Percentiles rank a stretch among this genome's conserved stretches.
Evolutionary conservation across 2,113 vertebrate species (phyloP).

Genomic region (Barbus barbus): DNA sequence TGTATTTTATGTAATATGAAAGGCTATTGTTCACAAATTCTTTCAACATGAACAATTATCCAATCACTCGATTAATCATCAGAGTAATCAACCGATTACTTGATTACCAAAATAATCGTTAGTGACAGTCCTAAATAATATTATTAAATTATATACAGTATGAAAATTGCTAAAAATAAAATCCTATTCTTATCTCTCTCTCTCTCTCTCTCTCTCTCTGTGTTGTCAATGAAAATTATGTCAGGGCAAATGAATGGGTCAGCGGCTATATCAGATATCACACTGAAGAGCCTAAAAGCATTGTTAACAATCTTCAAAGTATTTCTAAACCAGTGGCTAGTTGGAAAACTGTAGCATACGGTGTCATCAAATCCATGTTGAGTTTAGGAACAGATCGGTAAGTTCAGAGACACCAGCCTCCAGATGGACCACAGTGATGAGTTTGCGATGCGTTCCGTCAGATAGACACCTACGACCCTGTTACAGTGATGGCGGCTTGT

Average conservation of each 20-base stretch:
- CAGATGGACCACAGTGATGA: slow-evolving; percentile 45
- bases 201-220: too few species aligned
- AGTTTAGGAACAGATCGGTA: slow-evolving; percentile 32
- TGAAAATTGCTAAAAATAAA: too few species aligned
- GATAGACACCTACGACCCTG: slow-evolving; percentile 44
- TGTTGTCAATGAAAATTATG: too few species aligned
- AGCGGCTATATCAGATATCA: background rate
- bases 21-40: too few species aligned
- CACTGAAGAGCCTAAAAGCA: background rate
- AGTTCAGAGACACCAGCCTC: slow-evolving; percentile 45
- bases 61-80: too few species aligned
- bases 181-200: too few species aligned
- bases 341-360: slow-evolving; percentile 7
- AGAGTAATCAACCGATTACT: too few species aligned
- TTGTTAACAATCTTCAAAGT: slow-evolving; percentile 18
- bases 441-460: slow-evolving; percentile 29
- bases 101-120: too few species aligned
- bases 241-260: background rate
- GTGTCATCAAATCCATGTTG: background rate
- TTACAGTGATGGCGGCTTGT: slow-evolving; percentile 41
- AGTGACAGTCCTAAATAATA: too few species aligned
- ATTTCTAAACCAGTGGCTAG: slow-evolving; percentile 18
- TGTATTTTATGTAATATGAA: too few species aligned
- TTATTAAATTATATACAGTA: too few species aligned
- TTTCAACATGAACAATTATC: too few species aligned